Conservation (phyloP, 2,888 invertebrate genomes). For the Ferrisia virgata region DNA sequence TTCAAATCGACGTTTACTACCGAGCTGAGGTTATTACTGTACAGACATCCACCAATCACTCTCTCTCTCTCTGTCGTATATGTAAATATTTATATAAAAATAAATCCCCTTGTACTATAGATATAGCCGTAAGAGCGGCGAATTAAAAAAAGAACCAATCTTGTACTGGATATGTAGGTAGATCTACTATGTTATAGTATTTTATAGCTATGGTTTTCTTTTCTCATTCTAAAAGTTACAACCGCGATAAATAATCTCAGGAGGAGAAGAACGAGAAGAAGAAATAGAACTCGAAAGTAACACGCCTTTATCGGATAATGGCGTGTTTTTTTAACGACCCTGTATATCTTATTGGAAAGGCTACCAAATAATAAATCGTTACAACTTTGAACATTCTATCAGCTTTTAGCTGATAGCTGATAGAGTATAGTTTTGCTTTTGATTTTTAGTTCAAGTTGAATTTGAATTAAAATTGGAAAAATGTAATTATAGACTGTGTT, state of each 20-base stretch:
- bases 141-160: not conserved
- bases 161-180: too few relatives aligned
- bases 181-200: too few relatives aligned
- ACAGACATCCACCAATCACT: not conserved
- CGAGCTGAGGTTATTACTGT: not conserved
- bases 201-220: not conserved
- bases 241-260: not conserved
- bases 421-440: too few relatives aligned
- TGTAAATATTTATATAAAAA: constrained; percentile 1
- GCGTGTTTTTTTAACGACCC: not conserved
- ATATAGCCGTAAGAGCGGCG: too few relatives aligned
- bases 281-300: not conserved
- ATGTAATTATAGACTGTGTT: too few relatives aligned
- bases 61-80: too few relatives aligned
- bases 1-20: not conserved
- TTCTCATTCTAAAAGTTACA: not conserved
- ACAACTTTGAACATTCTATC: too few relatives aligned
- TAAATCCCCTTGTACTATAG: not conserved
- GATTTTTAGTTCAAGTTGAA: too few relatives aligned
- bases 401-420: too few relatives aligned
- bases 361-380: too few relatives aligned
- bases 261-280: not conserved
- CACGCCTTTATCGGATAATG: not conserved
- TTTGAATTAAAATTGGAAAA: too few relatives aligned
- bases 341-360: too few relatives aligned